Evolutionary conservation across 1,140 invertebrate genomes (phyloP).

Genomic region (Meloidogyne chitwoodi): DNA sequence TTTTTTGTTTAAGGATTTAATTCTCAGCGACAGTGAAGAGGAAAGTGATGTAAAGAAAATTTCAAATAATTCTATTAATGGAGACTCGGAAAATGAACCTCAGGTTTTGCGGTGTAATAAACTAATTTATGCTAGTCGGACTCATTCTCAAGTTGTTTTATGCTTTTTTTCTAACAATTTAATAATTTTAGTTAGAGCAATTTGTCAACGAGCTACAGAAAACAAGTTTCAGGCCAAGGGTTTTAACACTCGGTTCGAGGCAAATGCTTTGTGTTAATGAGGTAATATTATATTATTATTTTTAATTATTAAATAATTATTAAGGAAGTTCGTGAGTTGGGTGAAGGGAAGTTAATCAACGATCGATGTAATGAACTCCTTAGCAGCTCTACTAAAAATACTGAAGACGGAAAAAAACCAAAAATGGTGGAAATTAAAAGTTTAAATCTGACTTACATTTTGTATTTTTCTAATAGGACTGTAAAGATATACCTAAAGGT

Average conservation of each 20-base stretch:
- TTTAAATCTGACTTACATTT: neutral
- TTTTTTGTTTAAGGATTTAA: conserved; percentile 18
- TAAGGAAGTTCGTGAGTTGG: conserved; percentile 71
- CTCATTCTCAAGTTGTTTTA: conserved; percentile 20
- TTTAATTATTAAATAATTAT: neutral
- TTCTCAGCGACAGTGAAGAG: conserved; percentile 26
- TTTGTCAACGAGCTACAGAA: conserved; percentile 25
- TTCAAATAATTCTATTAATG: neutral
- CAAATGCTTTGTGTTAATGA: conserved; percentile 22
- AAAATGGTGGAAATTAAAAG: neutral
- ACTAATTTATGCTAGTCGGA: conserved; percentile 32
- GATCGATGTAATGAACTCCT: conserved; percentile 86
- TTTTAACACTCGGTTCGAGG: conserved; percentile 27
- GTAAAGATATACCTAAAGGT: neutral
- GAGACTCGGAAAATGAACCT: conserved; percentile 7
- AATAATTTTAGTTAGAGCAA: conserved; percentile 22
- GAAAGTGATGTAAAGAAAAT: neutral
- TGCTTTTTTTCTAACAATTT: neutral
- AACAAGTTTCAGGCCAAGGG: conserved; percentile 24
- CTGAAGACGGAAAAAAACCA: conserved; percentile 64
- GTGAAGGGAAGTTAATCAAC: conserved; percentile 79
- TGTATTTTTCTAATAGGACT: neutral
- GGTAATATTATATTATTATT: neutral
- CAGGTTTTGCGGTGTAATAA: conserved; percentile 19
- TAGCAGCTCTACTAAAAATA: conserved; percentile 70